Evolutionary conservation across 2,113 vertebrate species (phyloP).

Genomic region (Vidua chalybeata): DNA sequence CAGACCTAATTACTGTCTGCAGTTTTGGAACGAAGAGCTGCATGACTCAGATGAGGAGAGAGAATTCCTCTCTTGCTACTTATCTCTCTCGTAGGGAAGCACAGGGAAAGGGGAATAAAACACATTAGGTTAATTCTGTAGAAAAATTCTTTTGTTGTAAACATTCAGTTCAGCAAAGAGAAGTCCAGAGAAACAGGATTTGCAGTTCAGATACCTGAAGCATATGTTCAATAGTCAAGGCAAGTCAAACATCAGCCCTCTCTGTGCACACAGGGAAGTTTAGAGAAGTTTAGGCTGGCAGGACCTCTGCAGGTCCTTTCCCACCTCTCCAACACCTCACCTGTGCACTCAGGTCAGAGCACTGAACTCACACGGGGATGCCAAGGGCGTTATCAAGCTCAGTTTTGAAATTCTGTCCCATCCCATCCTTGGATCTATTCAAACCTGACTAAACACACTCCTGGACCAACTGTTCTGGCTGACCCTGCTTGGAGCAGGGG

Average conservation of each 20-base stretch:
- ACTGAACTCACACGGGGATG: rapidly evolving
- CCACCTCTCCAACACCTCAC: not conserved
- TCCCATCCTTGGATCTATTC: not conserved
- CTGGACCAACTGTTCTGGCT: not conserved
- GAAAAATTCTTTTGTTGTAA: not conserved
- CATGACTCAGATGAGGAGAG: slow-evolving; percentile 69
- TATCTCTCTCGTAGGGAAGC: not conserved
- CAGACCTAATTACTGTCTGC: slow-evolving; percentile 55
- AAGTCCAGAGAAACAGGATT: not conserved
- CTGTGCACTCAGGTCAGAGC: not conserved
- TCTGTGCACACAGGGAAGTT: not conserved
- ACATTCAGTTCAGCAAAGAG: not conserved
- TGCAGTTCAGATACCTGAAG: not conserved
- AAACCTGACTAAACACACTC: not conserved
- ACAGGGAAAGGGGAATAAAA: not conserved
- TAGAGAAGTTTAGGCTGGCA: not conserved
- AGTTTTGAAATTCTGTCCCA: not conserved
- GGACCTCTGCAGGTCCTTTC: not conserved
- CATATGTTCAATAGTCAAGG: not conserved
- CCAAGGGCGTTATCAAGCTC: not conserved
- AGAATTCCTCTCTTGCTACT: slow-evolving; percentile 45
- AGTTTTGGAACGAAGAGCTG: slow-evolving; percentile 24
- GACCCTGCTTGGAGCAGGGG: not conserved
- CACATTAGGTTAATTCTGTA: not conserved
- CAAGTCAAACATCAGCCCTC: not conserved